A percentile compares a stretch with the other conserved stretches of the same genome.
Conservation (phyloP, 1,140 invertebrate genomes). For the Antheraea mylitta region DNA sequence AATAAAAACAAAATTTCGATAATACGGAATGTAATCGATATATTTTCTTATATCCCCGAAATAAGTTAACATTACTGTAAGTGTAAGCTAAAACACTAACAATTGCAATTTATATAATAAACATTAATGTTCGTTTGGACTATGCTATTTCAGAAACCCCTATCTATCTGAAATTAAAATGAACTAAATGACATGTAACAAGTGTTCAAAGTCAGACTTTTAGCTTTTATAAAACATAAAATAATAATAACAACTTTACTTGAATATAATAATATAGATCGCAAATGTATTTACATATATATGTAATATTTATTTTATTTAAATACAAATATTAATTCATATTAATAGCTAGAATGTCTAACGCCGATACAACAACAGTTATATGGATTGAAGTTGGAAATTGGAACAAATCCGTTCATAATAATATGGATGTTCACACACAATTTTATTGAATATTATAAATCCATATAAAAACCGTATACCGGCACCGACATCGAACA, state of each 20-base stretch:
- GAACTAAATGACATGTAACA: conserved; percentile 58
- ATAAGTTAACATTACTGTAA: conserved; percentile 43
- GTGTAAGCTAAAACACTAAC: conserved; percentile 47
- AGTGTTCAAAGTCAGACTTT: conserved; percentile 76
- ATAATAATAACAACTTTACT: conserved; percentile 72
- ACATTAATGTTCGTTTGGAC: conserved; percentile 58
- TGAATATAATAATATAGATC: conserved; percentile 73
- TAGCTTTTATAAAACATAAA: conserved; percentile 69
- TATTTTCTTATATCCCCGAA: conserved; percentile 52
- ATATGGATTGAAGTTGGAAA: conserved; percentile 6
- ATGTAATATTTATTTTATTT: conserved; percentile 70
- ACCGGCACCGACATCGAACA: conserved; percentile 37
- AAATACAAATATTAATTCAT: conserved; percentile 73
- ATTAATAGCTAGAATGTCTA: conserved; percentile 54
- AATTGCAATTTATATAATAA: conserved; percentile 58
- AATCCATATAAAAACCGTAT: conserved; percentile 5
- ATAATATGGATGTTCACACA: no score
- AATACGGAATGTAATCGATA: conserved; percentile 66
- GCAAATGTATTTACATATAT: conserved; percentile 76
- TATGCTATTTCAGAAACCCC: conserved; percentile 58
- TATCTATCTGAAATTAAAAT: conserved; percentile 42
- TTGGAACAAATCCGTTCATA: no score
- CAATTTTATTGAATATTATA: no score
- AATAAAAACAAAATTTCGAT: conserved; percentile 39
- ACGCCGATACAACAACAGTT: background rate